Conservation (phyloP, 2,113 vertebrate species). For the rat (Rattus norvegicus) region GRCr8 NC_086027.1:86429501-86430000, state of each 20-base stretch:
- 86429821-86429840: background rate
- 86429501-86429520: conserved; percentile 5
- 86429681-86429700: background rate
- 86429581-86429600: background rate
- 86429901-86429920: background rate
- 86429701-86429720: conserved; percentile 23
- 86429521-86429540: background rate
- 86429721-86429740: background rate
- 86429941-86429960: background rate
- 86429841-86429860: background rate
- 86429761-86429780: background rate
- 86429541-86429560: background rate
- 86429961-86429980: background rate
- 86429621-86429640: background rate
- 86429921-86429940: background rate
- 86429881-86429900: background rate
- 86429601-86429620: background rate
- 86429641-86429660: background rate
- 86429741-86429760: background rate
- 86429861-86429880: conserved; percentile 35
- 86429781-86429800: background rate
- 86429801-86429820: background rate
- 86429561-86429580: background rate
- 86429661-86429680: conserved; percentile 1
- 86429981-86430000: background rate